phyloP scores from a whole-genome alignment of 2,888 invertebrate genomes.

The Diabrotica balteata region DNA sequence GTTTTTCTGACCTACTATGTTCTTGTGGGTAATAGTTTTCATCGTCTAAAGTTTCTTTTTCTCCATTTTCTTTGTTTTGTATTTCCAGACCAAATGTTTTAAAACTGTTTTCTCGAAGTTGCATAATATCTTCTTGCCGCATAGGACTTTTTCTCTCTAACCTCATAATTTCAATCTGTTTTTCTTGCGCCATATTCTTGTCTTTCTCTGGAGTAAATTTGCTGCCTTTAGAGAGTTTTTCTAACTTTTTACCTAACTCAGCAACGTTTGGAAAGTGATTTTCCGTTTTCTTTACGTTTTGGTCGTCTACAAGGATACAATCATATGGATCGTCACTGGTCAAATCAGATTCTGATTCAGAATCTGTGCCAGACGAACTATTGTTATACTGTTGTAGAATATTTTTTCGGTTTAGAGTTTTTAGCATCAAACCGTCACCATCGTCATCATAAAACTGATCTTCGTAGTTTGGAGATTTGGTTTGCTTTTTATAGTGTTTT shows the following conservation, averaged over 20 bases:
- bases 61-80: conserved; percentile 50
- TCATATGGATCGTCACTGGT: conserved; percentile 81
- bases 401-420: conserved; percentile 76
- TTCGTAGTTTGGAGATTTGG: conserved; percentile 54
- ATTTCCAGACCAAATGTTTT: conserved; percentile 56
- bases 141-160: conserved; percentile 19
- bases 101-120: conserved; percentile 51
- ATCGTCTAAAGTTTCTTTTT: conserved; percentile 50
- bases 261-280: conserved; percentile 61
- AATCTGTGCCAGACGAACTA: conserved; percentile 67
- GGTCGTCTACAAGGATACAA: conserved; percentile 80
- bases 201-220: conserved; percentile 57
- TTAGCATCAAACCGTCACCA: conserved; percentile 73
- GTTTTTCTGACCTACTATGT: conserved; percentile 23
- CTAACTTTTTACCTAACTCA: conserved; percentile 59
- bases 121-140: conserved; percentile 49
- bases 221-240: conserved; percentile 58
- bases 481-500: conserved; percentile 36
- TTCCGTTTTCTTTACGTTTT: conserved; percentile 51
- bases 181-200: conserved; percentile 47
- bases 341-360: conserved; percentile 69
- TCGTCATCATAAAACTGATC: conserved; percentile 73
- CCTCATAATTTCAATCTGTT: conserved; percentile 43
- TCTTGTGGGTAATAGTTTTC: conserved; percentile 43
- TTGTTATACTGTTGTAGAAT: conserved; percentile 74